Evolutionary conservation across 1,140 invertebrate species (phyloP).

Genomic region (Popillia japonica): DNA sequence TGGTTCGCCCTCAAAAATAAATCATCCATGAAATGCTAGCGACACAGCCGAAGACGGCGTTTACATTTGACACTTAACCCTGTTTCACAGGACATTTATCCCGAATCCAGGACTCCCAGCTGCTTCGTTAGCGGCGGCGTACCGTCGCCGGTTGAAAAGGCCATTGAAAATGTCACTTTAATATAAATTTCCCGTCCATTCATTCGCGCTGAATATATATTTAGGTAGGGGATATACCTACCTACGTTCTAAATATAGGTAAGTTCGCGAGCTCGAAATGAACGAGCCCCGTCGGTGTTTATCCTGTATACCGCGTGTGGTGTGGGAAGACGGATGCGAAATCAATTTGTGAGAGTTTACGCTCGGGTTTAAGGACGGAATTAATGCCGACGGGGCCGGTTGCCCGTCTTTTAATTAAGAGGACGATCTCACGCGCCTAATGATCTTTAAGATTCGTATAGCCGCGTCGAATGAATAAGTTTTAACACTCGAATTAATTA

Average conservation of each 20-base stretch:
- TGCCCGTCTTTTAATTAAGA: not conserved
- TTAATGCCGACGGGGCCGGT: not conserved
- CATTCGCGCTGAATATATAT: not conserved
- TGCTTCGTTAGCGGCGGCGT: not conserved
- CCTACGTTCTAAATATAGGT: too few relatives aligned
- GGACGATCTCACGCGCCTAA: not conserved
- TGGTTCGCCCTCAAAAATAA: not conserved
- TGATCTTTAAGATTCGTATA: not conserved
- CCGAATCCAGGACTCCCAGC: not conserved
- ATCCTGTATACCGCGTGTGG: not conserved
- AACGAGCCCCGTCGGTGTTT: not conserved
- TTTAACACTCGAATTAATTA: not conserved
- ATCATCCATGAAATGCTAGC: not conserved
- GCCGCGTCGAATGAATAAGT: not conserved
- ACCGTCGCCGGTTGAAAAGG: not conserved
- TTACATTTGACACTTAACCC: not conserved
- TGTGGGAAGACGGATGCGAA: not conserved
- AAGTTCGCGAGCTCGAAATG: too few relatives aligned
- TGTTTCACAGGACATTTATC: not conserved
- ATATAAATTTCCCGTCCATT: not conserved
- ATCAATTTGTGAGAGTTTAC: constrained; percentile 6
- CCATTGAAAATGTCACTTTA: not conserved
- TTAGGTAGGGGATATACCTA: too few relatives aligned
- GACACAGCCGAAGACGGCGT: not conserved
- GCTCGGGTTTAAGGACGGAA: not conserved